Evolutionary conservation across 2,888 invertebrate genomes (phyloP).

Genomic region (Ophraella communa): DNA sequence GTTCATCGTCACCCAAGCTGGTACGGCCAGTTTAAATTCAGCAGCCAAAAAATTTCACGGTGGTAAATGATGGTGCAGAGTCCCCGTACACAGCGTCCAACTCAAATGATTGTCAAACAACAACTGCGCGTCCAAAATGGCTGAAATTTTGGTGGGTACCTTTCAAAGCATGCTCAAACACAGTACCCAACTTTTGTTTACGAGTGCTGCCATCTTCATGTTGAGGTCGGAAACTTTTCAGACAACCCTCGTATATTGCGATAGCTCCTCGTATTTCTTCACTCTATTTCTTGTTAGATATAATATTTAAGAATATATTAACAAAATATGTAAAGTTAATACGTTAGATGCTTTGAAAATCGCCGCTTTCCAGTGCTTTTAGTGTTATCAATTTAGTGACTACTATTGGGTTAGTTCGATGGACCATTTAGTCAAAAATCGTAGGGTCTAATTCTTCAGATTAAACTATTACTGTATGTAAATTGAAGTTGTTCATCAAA

Average conservation of each 20-base stretch:
- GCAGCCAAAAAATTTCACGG: too few relatives aligned
- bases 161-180: too few relatives aligned
- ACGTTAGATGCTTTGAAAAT: slow-evolving; percentile 22
- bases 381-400: slow-evolving; percentile 18
- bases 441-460: slow-evolving; percentile 21
- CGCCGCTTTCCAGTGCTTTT: slow-evolving; percentile 23
- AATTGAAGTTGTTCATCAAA: slow-evolving; percentile 26
- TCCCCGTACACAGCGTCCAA: too few relatives aligned
- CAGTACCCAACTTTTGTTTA: too few relatives aligned
- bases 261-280: slow-evolving; percentile 1
- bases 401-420: slow-evolving; percentile 21
- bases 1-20: too few relatives aligned
- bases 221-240: neutral
- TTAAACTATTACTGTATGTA: slow-evolving; percentile 17
- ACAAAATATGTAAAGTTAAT: slow-evolving; percentile 28
- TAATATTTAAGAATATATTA: slow-evolving; percentile 24
- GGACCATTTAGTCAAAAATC: slow-evolving; percentile 13
- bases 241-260: neutral
- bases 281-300: slow-evolving; percentile 13
- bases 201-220: too few relatives aligned
- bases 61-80: too few relatives aligned
- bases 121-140: too few relatives aligned
- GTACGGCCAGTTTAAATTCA: too few relatives aligned
- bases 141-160: too few relatives aligned
- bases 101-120: too few relatives aligned